Conservation (phyloP, 2,113 vertebrate species). For the Lagopus leucura region DNA sequence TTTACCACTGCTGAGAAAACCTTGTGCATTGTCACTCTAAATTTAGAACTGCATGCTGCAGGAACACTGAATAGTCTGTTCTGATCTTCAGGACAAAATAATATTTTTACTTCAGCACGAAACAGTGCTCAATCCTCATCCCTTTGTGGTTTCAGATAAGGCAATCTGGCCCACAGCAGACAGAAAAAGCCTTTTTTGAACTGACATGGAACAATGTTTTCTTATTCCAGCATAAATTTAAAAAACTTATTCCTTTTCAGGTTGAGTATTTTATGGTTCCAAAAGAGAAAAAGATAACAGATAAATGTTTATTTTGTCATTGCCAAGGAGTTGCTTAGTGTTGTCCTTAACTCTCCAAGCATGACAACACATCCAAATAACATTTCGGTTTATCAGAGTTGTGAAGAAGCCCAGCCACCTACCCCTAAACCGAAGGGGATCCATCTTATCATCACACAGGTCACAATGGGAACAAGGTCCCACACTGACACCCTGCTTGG, state of each 20-base stretch:
- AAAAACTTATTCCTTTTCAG: background rate
- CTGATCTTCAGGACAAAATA: background rate
- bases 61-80: background rate
- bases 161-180: background rate
- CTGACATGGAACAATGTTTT: background rate
- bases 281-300: conserved; percentile 26
- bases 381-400: background rate
- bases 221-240: conserved; percentile 11
- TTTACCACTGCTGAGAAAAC: background rate
- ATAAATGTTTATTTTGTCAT: background rate
- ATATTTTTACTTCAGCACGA: background rate
- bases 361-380: background rate
- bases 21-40: background rate
- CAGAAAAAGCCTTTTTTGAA: background rate
- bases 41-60: background rate
- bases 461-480: background rate
- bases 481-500: background rate
- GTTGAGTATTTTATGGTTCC: background rate
- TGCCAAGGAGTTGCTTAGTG: background rate
- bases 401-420: background rate
- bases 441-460: background rate
- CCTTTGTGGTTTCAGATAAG: background rate
- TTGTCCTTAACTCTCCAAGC: background rate
- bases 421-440: background rate
- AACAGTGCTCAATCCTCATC: background rate